A percentile compares a stretch with the other conserved stretches of the same genome.
Evolutionary conservation across 2,888 invertebrate genomes (phyloP).

Genomic region (Uloborus plumipes): DNA sequence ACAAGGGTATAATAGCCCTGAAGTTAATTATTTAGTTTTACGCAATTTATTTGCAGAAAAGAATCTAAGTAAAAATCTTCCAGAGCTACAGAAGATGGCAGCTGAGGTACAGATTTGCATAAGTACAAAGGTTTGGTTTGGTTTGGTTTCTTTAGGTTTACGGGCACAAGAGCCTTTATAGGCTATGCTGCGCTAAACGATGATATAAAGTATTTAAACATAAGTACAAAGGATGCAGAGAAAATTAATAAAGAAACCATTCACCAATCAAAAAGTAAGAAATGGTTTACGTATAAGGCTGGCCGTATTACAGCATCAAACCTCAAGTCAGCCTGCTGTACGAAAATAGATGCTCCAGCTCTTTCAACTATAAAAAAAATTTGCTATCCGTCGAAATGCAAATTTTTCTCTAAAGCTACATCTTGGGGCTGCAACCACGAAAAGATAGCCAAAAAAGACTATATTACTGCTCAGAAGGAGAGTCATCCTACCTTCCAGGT

Average conservation of each 20-base stretch:
- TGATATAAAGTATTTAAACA: no score
- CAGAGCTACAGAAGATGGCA: background rate
- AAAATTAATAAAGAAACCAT: background rate
- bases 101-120: background rate
- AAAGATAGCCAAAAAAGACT: background rate
- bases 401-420: background rate
- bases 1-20: background rate
- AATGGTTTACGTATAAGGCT: background rate
- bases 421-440: slow-evolving; percentile 1
- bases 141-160: no score
- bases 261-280: background rate
- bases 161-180: no score
- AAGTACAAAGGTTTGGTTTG: no score
- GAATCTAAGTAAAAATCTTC: background rate
- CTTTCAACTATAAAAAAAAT: background rate
- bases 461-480: background rate
- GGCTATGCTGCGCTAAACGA: background rate
- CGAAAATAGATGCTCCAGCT: background rate
- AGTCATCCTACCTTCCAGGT: background rate
- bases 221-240: background rate
- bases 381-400: background rate
- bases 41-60: background rate
- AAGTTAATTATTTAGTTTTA: background rate
- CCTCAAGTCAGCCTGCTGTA: background rate
- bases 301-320: background rate